Evolutionary conservation across 2,797 vertebrate genomes (phyloP).

Genomic region (Spinus olivaceus): DNA sequence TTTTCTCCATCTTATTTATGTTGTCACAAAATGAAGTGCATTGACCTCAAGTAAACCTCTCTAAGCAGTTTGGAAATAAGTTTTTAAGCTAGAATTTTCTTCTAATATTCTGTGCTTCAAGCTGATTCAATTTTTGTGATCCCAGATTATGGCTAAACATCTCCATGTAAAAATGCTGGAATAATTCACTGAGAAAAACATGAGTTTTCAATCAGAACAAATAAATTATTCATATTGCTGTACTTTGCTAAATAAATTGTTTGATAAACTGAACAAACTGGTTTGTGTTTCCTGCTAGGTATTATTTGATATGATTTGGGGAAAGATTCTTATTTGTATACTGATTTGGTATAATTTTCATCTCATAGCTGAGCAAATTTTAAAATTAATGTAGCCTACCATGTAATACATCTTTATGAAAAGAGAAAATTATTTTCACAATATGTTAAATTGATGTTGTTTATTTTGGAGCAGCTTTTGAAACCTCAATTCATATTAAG

Average conservation of each 20-base stretch:
- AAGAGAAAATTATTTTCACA: not conserved
- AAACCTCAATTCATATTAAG: not conserved
- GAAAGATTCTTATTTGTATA: not conserved
- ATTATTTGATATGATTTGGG: constrained; percentile 23
- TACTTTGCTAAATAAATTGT: constrained; percentile 47
- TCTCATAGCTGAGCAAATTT: not conserved
- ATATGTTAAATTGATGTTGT: not conserved
- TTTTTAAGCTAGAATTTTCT: constrained; percentile 26
- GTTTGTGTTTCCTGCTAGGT: not conserved
- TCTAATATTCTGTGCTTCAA: constrained; percentile 17
- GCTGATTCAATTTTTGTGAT: constrained; percentile 29
- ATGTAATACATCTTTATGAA: not conserved
- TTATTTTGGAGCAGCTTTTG: not conserved
- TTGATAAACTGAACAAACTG: constrained; percentile 8
- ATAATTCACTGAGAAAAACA: constrained; percentile 41
- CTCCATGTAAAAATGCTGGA: not conserved
- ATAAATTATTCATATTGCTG: not conserved
- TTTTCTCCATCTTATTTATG: not conserved
- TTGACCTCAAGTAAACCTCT: not conserved
- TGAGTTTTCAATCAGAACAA: constrained; percentile 35
- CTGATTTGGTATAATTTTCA: constrained; percentile 4
- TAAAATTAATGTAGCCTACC: not conserved
- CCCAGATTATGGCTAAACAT: not conserved
- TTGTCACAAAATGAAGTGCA: constrained; percentile 14
- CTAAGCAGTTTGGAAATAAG: not conserved